Evolutionary conservation across 2,888 invertebrate species (phyloP), one percentile per base, ranked within the genome.

Genomic region (Lepidocyrtoides sp.): DNA sequence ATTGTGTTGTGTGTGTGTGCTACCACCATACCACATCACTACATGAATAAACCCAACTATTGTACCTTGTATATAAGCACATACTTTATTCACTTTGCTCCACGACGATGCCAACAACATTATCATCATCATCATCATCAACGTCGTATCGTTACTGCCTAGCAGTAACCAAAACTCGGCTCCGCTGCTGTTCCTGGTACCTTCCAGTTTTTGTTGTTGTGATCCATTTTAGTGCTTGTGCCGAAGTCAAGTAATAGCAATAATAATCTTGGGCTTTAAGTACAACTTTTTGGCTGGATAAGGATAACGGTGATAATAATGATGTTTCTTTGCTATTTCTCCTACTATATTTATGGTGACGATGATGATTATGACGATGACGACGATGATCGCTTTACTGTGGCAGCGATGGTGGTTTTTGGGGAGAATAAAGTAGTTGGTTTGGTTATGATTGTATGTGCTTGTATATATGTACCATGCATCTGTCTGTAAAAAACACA

Each of bases 261-360:
- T 36, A 72, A 79, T 79, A 79, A 79, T 79, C 79, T n/a, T 79
- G 29, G 79, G 32, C 54, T 54, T 79, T 79, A 75, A 79, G 36
- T 79, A 87, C 66, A 77, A 79, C 44, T 44, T 79, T 87, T 63
- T 63, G 63, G 77, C 44, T 77, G 77, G 88, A 66, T 54, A 81
- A 36, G 51, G 69, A 69, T 88, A 69, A 54, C 66, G 89, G 82
- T 83, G 72, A 89, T 89, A 82, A 89, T 89, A 88, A 83, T 89
- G 89, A 89, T 72, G 89, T 89, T 82, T 44, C 44, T 75, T 75
- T 75, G 26, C 75, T 29, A 26, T 75, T 81, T 72, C 77, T 77
- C 79, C 36, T 20, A 63, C 79, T 75, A 63, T 60, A 10, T 82
- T 63, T 57, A 54, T 85, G 17, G 20, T 48, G 85, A 41, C 51